phyloP scores from a whole-genome alignment of 2,797 vertebrate species.

The Steatocranus sp. region DNA sequence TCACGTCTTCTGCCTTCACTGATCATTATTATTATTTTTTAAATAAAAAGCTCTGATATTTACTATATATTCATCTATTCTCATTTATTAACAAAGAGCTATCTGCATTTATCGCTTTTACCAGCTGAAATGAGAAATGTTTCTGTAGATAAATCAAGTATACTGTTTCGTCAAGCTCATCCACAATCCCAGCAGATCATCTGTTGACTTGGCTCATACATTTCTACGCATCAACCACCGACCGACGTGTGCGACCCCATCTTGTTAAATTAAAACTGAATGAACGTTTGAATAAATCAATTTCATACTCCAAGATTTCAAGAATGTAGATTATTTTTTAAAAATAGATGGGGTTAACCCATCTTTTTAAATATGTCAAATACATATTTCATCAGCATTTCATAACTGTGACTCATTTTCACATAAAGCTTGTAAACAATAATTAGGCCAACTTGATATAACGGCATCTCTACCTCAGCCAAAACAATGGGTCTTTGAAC shows the following conservation, averaged over 20 bases:
- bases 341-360: rapidly evolving
- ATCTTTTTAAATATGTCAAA: neutral
- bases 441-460: neutral
- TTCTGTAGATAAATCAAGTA: neutral
- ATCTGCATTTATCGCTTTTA: neutral
- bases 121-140: neutral
- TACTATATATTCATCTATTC: neutral
- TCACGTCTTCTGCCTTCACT: rapidly evolving
- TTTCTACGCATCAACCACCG: neutral
- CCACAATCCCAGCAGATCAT: neutral
- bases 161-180: rapidly evolving
- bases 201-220: neutral
- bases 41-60: neutral
- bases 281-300: neutral
- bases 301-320: neutral
- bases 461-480: neutral
- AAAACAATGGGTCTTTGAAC: neutral
- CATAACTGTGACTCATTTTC: neutral
- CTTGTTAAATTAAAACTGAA: neutral
- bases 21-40: neutral
- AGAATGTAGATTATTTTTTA: neutral
- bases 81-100: neutral
- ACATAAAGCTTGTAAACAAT: neutral
- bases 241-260: rapidly evolving
- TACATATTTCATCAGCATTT: neutral